Evolutionary conservation across 2,113 vertebrate species (phyloP).

Genomic region (Microtus ochrogaster): DNA sequence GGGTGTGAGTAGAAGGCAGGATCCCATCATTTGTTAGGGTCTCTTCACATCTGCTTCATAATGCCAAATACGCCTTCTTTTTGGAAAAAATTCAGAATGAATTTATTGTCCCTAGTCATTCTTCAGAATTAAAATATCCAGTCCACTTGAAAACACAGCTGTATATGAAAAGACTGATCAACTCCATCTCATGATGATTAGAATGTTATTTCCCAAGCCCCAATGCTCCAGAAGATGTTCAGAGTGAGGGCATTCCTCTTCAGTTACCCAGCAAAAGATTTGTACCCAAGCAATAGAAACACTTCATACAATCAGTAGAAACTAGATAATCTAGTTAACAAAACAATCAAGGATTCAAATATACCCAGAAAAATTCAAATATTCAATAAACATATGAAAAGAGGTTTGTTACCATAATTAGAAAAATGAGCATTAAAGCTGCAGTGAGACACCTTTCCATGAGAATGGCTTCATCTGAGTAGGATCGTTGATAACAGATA

Average conservation of each 20-base stretch:
- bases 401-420: neutral
- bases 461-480: neutral
- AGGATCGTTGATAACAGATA: neutral
- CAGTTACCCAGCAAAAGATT: neutral
- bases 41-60: neutral
- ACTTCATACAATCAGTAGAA: neutral
- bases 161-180: conserved; percentile 2
- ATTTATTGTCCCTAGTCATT: neutral
- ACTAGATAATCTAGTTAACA: neutral
- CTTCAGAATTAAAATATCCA: conserved; percentile 23
- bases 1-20: neutral
- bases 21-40: neutral
- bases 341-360: neutral
- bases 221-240: neutral
- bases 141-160: neutral
- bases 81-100: conserved; percentile 11
- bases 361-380: neutral
- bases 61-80: neutral
- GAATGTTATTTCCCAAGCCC: neutral
- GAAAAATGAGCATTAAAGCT: conserved; percentile 35
- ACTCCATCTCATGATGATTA: conserved; percentile 1
- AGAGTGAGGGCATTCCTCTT: neutral
- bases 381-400: neutral
- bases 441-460: neutral
- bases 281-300: neutral